Percentiles rank a stretch among this genome's conserved stretches.
These are phyloP conservation scores for Drosophila kanapiae DNA, from an alignment of 1,140 invertebrate species.

Conservation along the genomic window DNA sequence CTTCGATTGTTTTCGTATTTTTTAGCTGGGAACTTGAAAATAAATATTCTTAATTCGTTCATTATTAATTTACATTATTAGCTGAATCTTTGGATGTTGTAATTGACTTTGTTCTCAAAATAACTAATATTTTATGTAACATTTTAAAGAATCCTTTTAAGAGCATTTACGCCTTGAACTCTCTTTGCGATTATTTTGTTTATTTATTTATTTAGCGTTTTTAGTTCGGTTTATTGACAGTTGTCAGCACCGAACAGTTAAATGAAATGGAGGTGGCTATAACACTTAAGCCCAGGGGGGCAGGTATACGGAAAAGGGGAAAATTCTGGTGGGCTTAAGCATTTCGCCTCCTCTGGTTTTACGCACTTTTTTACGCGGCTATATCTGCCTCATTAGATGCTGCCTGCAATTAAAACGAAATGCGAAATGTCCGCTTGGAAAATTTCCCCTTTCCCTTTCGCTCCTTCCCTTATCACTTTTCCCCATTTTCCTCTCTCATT, in stretches of 20 bases:
- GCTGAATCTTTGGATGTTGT: too few species aligned
- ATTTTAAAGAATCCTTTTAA: fast-evolving
- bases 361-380: constrained; percentile 64
- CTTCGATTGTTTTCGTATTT: too few species aligned
- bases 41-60: too few species aligned
- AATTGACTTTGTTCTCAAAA: too few species aligned
- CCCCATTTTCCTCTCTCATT: constrained; percentile 1
- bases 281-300: constrained; percentile 22
- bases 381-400: constrained; percentile 67
- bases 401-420: constrained; percentile 48
- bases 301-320: constrained; percentile 8
- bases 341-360: constrained; percentile 40
- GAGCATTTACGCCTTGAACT: not conserved
- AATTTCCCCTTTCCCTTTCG: not conserved
- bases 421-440: constrained; percentile 28
- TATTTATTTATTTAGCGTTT: not conserved
- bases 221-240: not conserved
- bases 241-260: constrained; percentile 18
- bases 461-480: not conserved
- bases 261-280: constrained; percentile 9
- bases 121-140: too few species aligned
- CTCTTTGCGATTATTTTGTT: not conserved
- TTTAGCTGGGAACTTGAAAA: too few species aligned
- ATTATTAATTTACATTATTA: too few species aligned
- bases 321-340: constrained; percentile 27